phyloP scores from a whole-genome alignment of 2,113 vertebrate species.

The Centrocercus urophasianus region DNA sequence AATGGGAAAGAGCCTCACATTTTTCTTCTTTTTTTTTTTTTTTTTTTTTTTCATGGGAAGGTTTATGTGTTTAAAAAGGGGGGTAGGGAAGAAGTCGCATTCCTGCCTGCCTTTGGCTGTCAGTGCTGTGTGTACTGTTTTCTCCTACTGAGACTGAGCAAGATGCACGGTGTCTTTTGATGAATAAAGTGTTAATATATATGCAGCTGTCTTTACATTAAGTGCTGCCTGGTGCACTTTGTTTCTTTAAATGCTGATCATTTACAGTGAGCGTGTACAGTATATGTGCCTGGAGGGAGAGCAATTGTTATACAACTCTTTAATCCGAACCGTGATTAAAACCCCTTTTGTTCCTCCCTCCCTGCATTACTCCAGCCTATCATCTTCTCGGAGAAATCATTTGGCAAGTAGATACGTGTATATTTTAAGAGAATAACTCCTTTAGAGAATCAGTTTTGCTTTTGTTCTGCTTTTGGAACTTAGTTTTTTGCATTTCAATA shows the following conservation, averaged over 20 bases:
- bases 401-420: slow-evolving; percentile 61
- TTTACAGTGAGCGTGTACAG: slow-evolving; percentile 46
- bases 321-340: slow-evolving; percentile 68
- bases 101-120: background rate
- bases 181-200: slow-evolving; percentile 43
- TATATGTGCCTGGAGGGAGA: slow-evolving; percentile 65
- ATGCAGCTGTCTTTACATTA: slow-evolving; percentile 37
- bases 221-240: slow-evolving; percentile 22
- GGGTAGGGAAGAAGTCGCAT: background rate
- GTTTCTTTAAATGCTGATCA: slow-evolving; percentile 54
- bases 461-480: slow-evolving; percentile 63
- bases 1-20: background rate
- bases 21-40: background rate
- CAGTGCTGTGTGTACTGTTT: background rate
- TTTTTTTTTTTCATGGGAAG: background rate
- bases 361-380: slow-evolving; percentile 58
- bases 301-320: slow-evolving; percentile 66
- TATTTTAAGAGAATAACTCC: slow-evolving; percentile 60
- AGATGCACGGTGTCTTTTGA: background rate
- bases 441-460: slow-evolving; percentile 47
- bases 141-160: background rate
- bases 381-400: slow-evolving; percentile 65
- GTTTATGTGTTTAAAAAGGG: background rate
- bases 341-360: slow-evolving; percentile 64
- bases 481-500: slow-evolving; percentile 54